phyloP scores from a whole-genome alignment of 2,888 invertebrate species.

The Agonopterix alstromeriana region DNA sequence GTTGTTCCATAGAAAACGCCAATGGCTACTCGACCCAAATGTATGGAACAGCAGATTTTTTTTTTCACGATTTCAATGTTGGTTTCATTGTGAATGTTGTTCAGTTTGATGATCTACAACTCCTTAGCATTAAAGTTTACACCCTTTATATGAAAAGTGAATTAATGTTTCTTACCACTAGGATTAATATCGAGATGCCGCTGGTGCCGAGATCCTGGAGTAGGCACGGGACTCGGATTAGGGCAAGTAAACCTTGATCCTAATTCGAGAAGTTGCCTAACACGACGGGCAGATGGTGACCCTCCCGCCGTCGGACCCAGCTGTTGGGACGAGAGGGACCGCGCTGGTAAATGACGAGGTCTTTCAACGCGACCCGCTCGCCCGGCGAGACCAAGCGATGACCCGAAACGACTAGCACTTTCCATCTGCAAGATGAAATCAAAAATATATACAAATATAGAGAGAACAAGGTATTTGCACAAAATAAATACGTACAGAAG shows the following conservation, averaged over 20 bases:
- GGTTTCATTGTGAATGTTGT: background rate
- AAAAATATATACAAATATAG: too few relatives aligned
- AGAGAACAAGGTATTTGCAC: background rate
- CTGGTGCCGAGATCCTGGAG: conserved; percentile 87
- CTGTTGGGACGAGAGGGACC: conserved; percentile 85
- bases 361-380: conserved; percentile 65
- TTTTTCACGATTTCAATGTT: too few relatives aligned
- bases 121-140: too few relatives aligned
- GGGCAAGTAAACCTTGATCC: conserved; percentile 77
- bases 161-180: conserved; percentile 75
- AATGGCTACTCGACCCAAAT: too few relatives aligned
- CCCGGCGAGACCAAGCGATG: conserved; percentile 70
- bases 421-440: conserved; percentile 45
- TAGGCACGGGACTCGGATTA: conserved; percentile 84
- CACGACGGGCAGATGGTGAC: conserved; percentile 87
- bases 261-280: conserved; percentile 87
- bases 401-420: conserved; percentile 79
- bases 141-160: too few relatives aligned
- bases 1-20: too few relatives aligned
- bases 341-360: conserved; percentile 81
- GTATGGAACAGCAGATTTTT: too few relatives aligned
- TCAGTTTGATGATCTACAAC: too few relatives aligned
- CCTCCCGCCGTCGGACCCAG: conserved; percentile 72
- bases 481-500: background rate
- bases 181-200: conserved; percentile 92